Evolutionary conservation across 2,797 vertebrate species (phyloP), one percentile per base, ranked within the genome.

Genomic region (Podarcis siculus): DNA sequence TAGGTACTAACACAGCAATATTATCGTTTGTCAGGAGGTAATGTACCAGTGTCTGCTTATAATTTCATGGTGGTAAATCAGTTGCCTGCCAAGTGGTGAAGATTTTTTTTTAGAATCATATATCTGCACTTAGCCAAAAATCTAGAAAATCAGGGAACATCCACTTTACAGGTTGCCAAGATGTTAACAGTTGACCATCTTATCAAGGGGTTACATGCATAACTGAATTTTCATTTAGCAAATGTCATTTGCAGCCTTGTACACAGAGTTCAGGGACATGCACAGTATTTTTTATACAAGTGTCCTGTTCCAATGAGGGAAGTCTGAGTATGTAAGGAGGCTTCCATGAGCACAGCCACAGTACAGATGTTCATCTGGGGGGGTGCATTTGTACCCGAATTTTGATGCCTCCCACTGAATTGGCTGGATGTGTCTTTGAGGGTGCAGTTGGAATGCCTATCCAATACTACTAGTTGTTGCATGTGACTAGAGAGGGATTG

Each of bases 51-150:
- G 39, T 86, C 61, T 67, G 42, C 32, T 3, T 86, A 64, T 55
- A 69, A 86, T 79, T n/a, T 27, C 45, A 69, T 79, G 45, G 39
- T 71, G 12, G 45, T 35, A 80, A 72, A 30, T n/a, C 84, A 79
- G 25, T 17, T 69, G 39, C 25, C 30, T 78, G 42, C n/a, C 45
- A 35, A 75, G 9, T 30, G 69, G 42, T 55, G 42, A 82, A 32
- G 23, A 83, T 71, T 13, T 17, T 35, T 69, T 58, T 79, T 55
- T 55, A 55, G 49, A 55, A 71, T 37, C 42, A 23, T 23, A 19
- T 10, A 15, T 83, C 39, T 83, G 73, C 27, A 82, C 61, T 77
- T 37, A 69, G 39, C 58, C 37, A 78, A 35, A 83, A 88, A 88
- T 67, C 32, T 69, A 83, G n/a, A n/a, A 64, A 78, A 45, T 15